Percentiles rank a stretch among this genome's conserved stretches.
phyloP scores from a whole-genome alignment of 2,888 invertebrate species.

The Anthrax anthrax region DNA sequence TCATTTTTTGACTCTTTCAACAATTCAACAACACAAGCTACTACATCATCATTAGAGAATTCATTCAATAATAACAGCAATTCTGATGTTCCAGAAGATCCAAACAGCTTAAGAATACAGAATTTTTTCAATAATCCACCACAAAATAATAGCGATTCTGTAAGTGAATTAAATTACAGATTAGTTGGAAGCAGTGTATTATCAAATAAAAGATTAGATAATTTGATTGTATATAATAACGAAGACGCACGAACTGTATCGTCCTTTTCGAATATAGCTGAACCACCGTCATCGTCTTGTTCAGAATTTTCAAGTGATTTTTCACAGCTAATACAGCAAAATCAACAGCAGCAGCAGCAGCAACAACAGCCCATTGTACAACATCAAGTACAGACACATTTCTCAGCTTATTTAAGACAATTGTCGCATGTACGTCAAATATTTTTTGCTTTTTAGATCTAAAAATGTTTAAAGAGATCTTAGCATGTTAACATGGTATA shows the following conservation, averaged over 20 bases:
- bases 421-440: constrained; percentile 3
- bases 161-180: constrained; percentile 28
- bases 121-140: constrained; percentile 35
- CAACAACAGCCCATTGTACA: not conserved
- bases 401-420: constrained; percentile 6
- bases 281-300: constrained; percentile 30
- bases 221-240: not conserved
- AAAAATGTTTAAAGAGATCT: too few species aligned
- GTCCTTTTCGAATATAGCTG: constrained; percentile 28
- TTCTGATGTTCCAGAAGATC: constrained; percentile 11
- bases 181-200: constrained; percentile 27
- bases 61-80: constrained; percentile 7
- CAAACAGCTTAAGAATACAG: constrained; percentile 25
- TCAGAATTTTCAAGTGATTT: constrained; percentile 27
- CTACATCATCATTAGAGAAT: constrained; percentile 7
- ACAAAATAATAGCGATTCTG: constrained; percentile 20
- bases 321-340: not conserved
- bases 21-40: constrained; percentile 9
- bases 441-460: too few species aligned
- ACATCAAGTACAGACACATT: constrained; percentile 7
- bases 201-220: constrained; percentile 2
- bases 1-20: constrained; percentile 22
- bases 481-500: too few species aligned
- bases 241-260: constrained; percentile 23
- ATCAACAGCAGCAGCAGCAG: not conserved